Base-by-base conservation (phyloP, 2,797 vertebrate species). In the Peromyscus eremicus region DNA sequence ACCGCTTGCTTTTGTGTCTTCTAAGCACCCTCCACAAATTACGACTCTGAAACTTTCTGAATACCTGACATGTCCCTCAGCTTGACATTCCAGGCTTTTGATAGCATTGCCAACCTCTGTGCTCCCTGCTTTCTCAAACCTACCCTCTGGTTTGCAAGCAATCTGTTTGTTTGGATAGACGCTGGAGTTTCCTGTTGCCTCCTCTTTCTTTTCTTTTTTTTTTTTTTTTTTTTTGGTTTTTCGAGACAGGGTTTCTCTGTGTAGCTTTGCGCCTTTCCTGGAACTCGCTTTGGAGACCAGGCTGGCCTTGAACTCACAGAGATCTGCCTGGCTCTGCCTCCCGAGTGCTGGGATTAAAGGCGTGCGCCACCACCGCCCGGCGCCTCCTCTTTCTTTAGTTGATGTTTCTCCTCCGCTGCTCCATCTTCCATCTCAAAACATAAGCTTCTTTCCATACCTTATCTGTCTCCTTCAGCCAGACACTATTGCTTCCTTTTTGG, bases 31-130 rank as follows among this genome's bases (percentile, higher is more conserved):
- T 91, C 34, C 0, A 25, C 19, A 57, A 17, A 32, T 68, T 46
- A 43, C 49, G 66, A 32, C 40, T 85, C 64, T 71, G 34, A 94
- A 95, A 55, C 1, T 9, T 92, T 94, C 70, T 46, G 77, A 87
- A 29, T 76, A 40, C 64, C 21, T 71, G 75, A 55, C 57, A 49
- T 0, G 0, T 40, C 80, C 40, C 55, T 94, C 83, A 84, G 27
- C n/a, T 92, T 81, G 64, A 92, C 17, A 21, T 80, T 81, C 60
- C 37, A 88, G 68, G n/a, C 16, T 88, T 93, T 89, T 14, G 10
- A 19, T 83, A 57, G 66, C 46, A 40, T 76, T 46, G 49, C 14
- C 57, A 75, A 23, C 1, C 11, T 14, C 25, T 6, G 2, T 7
- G 4, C 64, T 62, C 46, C 25, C 27, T 88, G 66, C 21, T 57